Percentiles rank a stretch among this genome's conserved stretches.
phyloP scores from a whole-genome alignment of 2,888 invertebrate genomes.

The Nudaria mundana region DNA sequence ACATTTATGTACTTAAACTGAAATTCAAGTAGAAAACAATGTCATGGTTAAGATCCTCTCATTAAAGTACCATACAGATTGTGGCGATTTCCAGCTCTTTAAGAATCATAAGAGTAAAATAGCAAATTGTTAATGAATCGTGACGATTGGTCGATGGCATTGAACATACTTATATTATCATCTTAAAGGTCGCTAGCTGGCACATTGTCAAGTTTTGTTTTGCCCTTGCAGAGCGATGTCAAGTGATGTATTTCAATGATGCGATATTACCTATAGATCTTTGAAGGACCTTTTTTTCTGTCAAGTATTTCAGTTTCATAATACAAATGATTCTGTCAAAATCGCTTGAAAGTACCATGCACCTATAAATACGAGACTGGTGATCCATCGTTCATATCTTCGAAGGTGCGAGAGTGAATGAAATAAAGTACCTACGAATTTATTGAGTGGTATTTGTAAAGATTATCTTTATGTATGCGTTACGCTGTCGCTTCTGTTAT shows the following conservation, averaged over 20 bases:
- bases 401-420: background rate
- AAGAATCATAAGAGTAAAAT: no score
- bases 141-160: conserved; percentile 60
- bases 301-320: no score
- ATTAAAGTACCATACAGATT: no score
- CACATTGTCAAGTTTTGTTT: conserved; percentile 57
- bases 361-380: no score
- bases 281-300: no score
- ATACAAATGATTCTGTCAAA: no score
- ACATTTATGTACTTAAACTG: conserved; percentile 28
- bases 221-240: conserved; percentile 45
- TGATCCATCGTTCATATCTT: no score
- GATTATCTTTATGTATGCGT: background rate
- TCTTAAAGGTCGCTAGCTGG: conserved; percentile 65
- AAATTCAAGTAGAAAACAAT: conserved; percentile 22
- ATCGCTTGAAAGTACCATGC: no score
- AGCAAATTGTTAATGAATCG: conserved; percentile 45
- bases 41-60: no score
- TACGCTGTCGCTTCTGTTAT: background rate
- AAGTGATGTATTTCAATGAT: conserved; percentile 21
- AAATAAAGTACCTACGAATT: background rate
- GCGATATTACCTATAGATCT: conserved; percentile 22
- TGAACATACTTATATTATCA: conserved; percentile 59
- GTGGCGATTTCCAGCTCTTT: no score
- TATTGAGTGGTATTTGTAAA: background rate